These are phyloP conservation scores for Hippocampus abdominalis DNA, from an alignment of 2,113 vertebrate genomes.

Conservation along the genomic window DNA sequence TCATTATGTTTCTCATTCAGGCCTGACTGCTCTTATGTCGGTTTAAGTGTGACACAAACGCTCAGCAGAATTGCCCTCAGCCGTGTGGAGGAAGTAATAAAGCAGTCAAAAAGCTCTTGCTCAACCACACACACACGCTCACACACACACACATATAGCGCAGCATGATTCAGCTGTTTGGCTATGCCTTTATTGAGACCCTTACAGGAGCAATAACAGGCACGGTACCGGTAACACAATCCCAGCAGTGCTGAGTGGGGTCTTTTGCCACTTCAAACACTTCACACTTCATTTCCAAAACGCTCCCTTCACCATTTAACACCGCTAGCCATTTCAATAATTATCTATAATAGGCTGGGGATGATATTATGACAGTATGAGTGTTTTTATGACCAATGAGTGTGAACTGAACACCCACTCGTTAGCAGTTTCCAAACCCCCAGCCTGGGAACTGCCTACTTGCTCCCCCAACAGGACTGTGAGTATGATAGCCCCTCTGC, in stretches of 20 bases:
- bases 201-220: slow-evolving; percentile 44
- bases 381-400: slow-evolving; percentile 62
- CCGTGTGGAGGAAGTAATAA: slow-evolving; percentile 53
- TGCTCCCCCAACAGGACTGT: slow-evolving; percentile 12
- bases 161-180: slow-evolving; percentile 30
- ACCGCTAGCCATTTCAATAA: slow-evolving; percentile 48
- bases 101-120: slow-evolving; percentile 37
- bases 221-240: slow-evolving; percentile 24
- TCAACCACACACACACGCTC: slow-evolving; percentile 9
- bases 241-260: slow-evolving; percentile 47
- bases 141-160: slow-evolving; percentile 10
- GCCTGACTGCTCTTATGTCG: slow-evolving; percentile 33
- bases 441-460: slow-evolving; percentile 16
- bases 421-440: slow-evolving; percentile 38
- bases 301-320: slow-evolving; percentile 51
- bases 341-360: slow-evolving; percentile 60
- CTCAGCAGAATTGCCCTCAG: slow-evolving; percentile 34
- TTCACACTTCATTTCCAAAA: slow-evolving; percentile 64
- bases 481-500: slow-evolving; percentile 58
- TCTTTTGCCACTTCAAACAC: slow-evolving; percentile 45
- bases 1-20: slow-evolving; percentile 32
- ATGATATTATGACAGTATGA: slow-evolving; percentile 60
- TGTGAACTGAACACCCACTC: slow-evolving; percentile 47
- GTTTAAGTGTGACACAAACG: slow-evolving; percentile 41
- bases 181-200: slow-evolving; percentile 40